Evolutionary conservation across 2,888 invertebrate species (phyloP), one percentile per base, ranked within the genome.

Genomic region (Lasiommata megera): DNA sequence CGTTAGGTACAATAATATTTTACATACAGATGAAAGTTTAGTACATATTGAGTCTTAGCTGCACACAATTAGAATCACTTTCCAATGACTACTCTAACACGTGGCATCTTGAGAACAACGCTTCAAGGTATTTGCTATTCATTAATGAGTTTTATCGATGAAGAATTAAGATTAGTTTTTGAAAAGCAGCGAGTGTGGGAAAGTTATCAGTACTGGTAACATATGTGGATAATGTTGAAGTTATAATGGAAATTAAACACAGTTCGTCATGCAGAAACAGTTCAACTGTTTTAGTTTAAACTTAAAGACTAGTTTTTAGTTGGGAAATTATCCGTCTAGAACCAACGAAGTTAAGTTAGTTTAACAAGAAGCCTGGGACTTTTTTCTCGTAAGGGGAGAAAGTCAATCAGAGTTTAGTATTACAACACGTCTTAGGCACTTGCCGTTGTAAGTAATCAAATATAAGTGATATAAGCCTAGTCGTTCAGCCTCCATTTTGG

Each of bases 161-260:
- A 18, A 18, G 1, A n/a, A 0, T 48, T 48, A 48, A 14, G 36
- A 9, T 48, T 48, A 12, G 12, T 23, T 23, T 23, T 48, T 12
- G 36, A 12, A 1, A 23, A 23, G 23, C 9, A 23, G 37, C 8
- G 3, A 37, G 18, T 23, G 48, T 48, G 48, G 48, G 48, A 48
- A 37, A 37, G 23, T 23, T 48, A 18, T 9, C 36, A 37, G 37
- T 1, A 1, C 0, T 12, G 12, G 9, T 48, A 48, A 48, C 48
- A 36, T 23, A 23, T 48, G 48, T 46, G 28, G 23, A 43, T 12
- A 6, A 23, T 36, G 47, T 18, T 47, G 8, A 47, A 37, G 36
- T 48, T 36, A 48, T 23, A 36, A 37, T 48, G 48, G 9, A 37
- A 48, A 31, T 34, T 17, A 47, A 47, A 34, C 46, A 47, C n/a